These are phyloP conservation scores for Centropus unirufus DNA, from an alignment of 2,113 vertebrate species.

Conservation along the genomic window DNA sequence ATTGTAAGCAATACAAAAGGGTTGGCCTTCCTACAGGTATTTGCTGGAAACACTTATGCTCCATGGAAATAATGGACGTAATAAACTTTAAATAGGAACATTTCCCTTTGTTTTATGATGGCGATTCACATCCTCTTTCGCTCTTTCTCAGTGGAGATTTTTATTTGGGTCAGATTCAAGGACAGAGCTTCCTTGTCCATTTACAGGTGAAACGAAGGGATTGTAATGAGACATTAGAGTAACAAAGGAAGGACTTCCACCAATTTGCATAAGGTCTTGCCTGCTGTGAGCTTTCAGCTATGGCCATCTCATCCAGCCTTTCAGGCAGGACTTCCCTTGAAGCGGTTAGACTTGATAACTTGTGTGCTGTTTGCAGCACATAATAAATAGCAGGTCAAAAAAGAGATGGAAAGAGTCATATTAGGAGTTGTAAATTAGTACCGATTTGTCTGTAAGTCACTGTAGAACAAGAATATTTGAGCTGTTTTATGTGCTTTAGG, in stretches of 20 bases:
- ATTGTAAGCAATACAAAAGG: constrained; percentile 70
- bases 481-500: not conserved
- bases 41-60: not conserved
- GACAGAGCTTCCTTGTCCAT: not conserved
- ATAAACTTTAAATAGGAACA: constrained; percentile 19
- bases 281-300: not conserved
- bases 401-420: not conserved
- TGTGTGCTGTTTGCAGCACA: not conserved
- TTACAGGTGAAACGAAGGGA: not conserved
- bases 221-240: not conserved
- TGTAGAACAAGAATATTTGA: not conserved
- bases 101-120: not conserved
- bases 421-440: not conserved
- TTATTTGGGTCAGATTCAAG: not conserved
- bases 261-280: not conserved
- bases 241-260: not conserved
- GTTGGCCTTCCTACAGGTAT: constrained; percentile 52
- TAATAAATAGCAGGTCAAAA: not conserved
- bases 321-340: not conserved
- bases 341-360: not conserved
- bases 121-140: not conserved
- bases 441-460: not conserved
- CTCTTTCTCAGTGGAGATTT: not conserved
- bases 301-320: not conserved
- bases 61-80: constrained; percentile 13